Conservation (phyloP, 2,797 vertebrate genomes). For the Menidia menidia region DNA sequence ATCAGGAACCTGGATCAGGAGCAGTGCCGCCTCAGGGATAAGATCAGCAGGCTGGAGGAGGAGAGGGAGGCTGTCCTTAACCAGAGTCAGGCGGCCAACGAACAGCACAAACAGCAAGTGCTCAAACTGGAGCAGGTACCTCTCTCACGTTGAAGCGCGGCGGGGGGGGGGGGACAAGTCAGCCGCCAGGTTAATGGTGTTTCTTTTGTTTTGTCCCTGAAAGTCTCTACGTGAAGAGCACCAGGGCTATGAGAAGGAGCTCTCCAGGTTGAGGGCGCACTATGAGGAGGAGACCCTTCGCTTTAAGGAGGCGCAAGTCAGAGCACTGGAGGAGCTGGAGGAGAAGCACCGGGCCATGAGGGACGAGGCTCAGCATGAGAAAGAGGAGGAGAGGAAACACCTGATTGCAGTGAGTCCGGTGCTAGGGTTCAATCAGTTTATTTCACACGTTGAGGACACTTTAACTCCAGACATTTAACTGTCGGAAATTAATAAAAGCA, state of each 20-base stretch:
- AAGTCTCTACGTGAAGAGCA: constrained; percentile 94
- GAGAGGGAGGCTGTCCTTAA: constrained; percentile 91
- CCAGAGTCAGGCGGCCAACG: constrained; percentile 90
- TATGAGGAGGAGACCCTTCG: constrained; percentile 90
- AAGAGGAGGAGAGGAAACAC: constrained; percentile 90
- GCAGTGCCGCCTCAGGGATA: constrained; percentile 91
- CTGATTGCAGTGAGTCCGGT: constrained; percentile 84
- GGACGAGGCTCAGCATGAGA: constrained; percentile 86
- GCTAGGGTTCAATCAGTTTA: not conserved
- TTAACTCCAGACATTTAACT: not conserved
- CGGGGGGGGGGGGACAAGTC: accelerated
- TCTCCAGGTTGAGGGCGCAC: constrained; percentile 87
- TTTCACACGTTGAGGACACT: no score
- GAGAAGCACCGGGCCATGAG: constrained; percentile 89
- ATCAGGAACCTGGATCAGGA: constrained; percentile 96
- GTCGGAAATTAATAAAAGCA: not conserved
- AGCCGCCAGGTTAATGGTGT: accelerated
- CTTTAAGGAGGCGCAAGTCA: constrained; percentile 90
- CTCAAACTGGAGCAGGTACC: constrained; percentile 91
- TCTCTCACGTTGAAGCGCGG: not conserved
- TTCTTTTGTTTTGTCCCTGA: not conserved
- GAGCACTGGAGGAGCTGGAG: constrained; percentile 91
- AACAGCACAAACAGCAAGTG: constrained; percentile 93
- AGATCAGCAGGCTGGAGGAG: constrained; percentile 90
- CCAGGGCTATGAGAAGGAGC: constrained; percentile 93